Conservation (phyloP, 1,140 invertebrate species). For the Heliothis subflexa region DNA sequence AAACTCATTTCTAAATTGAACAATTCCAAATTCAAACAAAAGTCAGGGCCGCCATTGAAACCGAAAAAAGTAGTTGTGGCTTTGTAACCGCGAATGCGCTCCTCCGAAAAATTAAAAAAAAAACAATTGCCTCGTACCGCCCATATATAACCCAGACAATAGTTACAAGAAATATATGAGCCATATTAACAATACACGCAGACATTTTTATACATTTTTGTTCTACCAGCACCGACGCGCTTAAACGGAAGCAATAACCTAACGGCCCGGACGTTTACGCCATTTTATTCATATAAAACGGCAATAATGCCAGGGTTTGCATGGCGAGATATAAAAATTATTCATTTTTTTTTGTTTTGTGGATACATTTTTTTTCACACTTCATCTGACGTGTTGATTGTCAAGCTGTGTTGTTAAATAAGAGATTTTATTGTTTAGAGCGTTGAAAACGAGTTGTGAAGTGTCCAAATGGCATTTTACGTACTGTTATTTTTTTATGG, state of each 20-base stretch:
- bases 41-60: conserved; percentile 27
- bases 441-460: conserved; percentile 2
- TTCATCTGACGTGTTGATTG: conserved; percentile 44
- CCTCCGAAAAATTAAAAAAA: conserved; percentile 41
- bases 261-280: conserved; percentile 43
- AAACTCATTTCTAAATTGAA: conserved; percentile 46
- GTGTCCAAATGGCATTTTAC: background rate
- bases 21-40: conserved; percentile 35
- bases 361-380: conserved; percentile 15
- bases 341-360: conserved; percentile 36
- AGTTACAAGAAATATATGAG: conserved; percentile 57
- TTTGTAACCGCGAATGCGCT: conserved; percentile 42
- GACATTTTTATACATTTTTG: conserved; percentile 50
- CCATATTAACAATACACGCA: conserved; percentile 54
- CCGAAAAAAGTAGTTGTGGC: conserved; percentile 38
- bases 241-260: conserved; percentile 51
- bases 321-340: conserved; percentile 39
- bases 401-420: conserved; percentile 20
- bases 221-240: conserved; percentile 40
- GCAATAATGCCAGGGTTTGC: conserved; percentile 49
- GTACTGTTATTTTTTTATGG: conserved; percentile 3
- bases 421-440: conserved; percentile 12
- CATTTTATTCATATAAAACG: conserved; percentile 51
- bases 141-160: conserved; percentile 55
- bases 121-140: conserved; percentile 51